Conservation (phyloP, 2,888 invertebrate species). For the Pseudolycoriella hygida region DNA sequence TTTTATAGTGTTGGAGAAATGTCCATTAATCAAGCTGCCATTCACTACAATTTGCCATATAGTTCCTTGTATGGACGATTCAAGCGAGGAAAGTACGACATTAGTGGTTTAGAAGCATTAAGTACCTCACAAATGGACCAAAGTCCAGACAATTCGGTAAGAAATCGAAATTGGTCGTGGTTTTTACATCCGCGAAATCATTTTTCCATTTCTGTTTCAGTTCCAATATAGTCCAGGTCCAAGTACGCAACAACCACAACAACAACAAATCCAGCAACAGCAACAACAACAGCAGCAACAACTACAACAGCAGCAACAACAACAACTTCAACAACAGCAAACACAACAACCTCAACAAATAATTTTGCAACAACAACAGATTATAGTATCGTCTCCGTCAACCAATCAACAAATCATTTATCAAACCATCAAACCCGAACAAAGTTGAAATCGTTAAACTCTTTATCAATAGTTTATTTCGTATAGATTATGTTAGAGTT, state of each 20-base stretch:
- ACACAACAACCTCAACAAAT: no score
- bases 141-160: conserved; percentile 30
- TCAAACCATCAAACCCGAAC: no score
- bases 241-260: conserved; percentile 7
- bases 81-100: conserved; percentile 69
- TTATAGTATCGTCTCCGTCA: no score
- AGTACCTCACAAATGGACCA: conserved; percentile 7
- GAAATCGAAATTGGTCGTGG: background rate
- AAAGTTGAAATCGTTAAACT: no score
- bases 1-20: conserved; percentile 62
- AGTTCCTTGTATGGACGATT: conserved; percentile 79
- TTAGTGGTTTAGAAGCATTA: conserved; percentile 15
- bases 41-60: conserved; percentile 79
- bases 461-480: no score
- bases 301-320: no score
- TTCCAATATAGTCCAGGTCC: conserved; percentile 27
- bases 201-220: conserved; percentile 10
- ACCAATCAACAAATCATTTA: no score
- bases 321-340: no score
- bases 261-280: conserved; percentile 10
- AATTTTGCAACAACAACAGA: no score
- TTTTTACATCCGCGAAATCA: background rate
- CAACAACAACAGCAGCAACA: conserved; percentile 21
- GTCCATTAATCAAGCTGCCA: conserved; percentile 87
- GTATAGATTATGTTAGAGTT: no score